These are phyloP conservation scores for Noctua fimbriata DNA, from an alignment of 2,888 invertebrate species.

Conservation along the genomic window DNA sequence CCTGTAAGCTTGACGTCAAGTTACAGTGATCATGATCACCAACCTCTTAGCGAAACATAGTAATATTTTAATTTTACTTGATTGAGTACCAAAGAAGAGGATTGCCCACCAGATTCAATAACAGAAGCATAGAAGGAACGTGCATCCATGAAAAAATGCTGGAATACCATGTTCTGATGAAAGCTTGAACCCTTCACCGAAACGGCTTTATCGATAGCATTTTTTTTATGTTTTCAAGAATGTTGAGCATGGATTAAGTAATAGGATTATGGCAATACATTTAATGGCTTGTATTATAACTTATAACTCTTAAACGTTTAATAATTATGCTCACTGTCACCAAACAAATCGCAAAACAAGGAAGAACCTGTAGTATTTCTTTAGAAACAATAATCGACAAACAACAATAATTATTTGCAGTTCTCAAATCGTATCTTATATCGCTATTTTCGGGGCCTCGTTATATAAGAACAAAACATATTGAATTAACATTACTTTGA, in stretches of 20 bases:
- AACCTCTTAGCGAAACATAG: background rate
- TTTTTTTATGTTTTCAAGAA: background rate
- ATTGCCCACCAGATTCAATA: background rate
- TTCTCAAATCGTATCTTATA: background rate
- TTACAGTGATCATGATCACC: background rate
- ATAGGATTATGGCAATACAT: background rate
- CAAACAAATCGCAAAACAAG: background rate
- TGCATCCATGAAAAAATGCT: background rate
- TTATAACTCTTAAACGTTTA: background rate
- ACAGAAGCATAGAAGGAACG: background rate
- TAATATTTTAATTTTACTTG: background rate
- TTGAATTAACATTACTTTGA: slow-evolving; percentile 60
- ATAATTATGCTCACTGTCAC: background rate
- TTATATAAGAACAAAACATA: slow-evolving; percentile 33
- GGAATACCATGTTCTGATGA: background rate
- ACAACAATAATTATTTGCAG: background rate
- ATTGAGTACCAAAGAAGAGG: background rate
- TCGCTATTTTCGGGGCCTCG: slow-evolving; percentile 45
- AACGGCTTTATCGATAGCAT: too few relatives aligned
- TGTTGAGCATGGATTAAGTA: background rate
- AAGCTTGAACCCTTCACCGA: background rate
- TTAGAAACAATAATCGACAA: background rate
- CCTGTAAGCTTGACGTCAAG: background rate
- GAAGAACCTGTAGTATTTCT: background rate
- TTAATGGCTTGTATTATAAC: background rate